A percentile compares a stretch with the other conserved stretches of the same genome.
These are phyloP conservation scores for Hydropsyche tenuis DNA, from an alignment of 1,140 invertebrate species.

Conservation along the genomic window DNA sequence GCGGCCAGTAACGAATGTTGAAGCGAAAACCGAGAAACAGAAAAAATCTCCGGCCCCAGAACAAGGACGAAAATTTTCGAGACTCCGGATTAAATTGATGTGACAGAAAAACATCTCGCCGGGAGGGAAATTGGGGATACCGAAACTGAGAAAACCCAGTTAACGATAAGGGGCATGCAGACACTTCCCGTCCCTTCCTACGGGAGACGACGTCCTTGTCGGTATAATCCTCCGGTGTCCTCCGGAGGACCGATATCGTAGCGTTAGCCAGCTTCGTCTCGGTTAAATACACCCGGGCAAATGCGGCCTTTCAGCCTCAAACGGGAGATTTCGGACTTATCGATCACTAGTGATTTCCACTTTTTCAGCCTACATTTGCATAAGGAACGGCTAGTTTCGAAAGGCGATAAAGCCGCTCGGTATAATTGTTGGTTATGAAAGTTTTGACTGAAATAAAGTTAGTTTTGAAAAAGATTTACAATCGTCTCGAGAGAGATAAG, in stretches of 20 bases:
- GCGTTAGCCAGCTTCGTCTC: slow-evolving; percentile 7
- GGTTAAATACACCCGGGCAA: slow-evolving; percentile 17
- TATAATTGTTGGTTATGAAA: too few species aligned
- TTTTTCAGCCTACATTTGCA: too few species aligned
- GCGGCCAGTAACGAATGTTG: background rate
- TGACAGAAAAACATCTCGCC: slow-evolving; percentile 25
- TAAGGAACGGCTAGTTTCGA: too few species aligned
- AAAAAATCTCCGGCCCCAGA: background rate
- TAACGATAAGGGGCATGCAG: slow-evolving; percentile 25
- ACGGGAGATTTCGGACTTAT: slow-evolving; percentile 17
- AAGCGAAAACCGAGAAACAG: background rate
- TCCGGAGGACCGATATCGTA: slow-evolving; percentile 12
- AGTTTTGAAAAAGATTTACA: too few species aligned
- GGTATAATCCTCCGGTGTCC: slow-evolving; percentile 31
- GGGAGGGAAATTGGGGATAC: background rate
- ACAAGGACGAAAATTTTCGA: slow-evolving; percentile 7
- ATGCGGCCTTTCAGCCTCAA: background rate
- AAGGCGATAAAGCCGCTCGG: too few species aligned
- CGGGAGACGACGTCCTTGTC: background rate
- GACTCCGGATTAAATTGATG: slow-evolving; percentile 27
- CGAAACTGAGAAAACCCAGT: slow-evolving; percentile 21
- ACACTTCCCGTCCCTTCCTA: background rate
- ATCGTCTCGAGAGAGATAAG: too few species aligned
- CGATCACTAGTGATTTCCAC: slow-evolving; percentile 13
- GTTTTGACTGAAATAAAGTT: too few species aligned